Evolutionary conservation across 2,113 vertebrate genomes (phyloP).

Genomic region (Mohoua ochrocephala): DNA sequence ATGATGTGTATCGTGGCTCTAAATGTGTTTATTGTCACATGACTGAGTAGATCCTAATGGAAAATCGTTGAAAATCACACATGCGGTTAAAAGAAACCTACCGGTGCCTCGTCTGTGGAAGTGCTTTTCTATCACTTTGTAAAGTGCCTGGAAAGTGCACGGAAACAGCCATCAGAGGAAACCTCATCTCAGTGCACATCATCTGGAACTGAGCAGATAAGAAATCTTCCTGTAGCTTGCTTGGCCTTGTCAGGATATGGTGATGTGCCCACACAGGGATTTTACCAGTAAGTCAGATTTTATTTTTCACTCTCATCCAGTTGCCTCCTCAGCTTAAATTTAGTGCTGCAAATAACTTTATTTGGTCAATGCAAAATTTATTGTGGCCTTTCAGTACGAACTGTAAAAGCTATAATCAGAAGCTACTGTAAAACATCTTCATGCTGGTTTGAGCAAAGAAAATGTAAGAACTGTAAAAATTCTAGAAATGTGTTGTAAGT

Average conservation of each 20-base stretch:
- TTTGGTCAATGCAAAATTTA: neutral
- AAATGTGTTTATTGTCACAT: slow-evolving; percentile 18
- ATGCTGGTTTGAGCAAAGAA: neutral
- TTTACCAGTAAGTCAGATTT: slow-evolving; percentile 47
- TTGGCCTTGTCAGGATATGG: neutral
- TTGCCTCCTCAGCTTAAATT: neutral
- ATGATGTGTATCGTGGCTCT: neutral
- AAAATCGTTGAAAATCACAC: slow-evolving; percentile 50
- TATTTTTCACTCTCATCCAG: neutral
- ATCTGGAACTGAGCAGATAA: neutral
- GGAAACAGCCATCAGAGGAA: neutral
- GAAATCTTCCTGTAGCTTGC: neutral
- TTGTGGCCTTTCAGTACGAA: neutral
- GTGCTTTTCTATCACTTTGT: neutral
- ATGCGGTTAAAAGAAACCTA: neutral
- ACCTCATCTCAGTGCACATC: neutral
- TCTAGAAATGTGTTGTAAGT: neutral
- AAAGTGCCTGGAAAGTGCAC: neutral
- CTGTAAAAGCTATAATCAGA: neutral
- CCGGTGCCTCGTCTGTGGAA: neutral
- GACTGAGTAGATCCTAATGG: slow-evolving; percentile 51
- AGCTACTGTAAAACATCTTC: neutral
- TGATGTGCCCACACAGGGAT: neutral
- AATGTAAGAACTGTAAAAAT: neutral
- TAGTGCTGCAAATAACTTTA: neutral